Conservation (phyloP, 37 sponge, comb jelly and placozoan species). For the Petrosia ficiformis region DNA sequence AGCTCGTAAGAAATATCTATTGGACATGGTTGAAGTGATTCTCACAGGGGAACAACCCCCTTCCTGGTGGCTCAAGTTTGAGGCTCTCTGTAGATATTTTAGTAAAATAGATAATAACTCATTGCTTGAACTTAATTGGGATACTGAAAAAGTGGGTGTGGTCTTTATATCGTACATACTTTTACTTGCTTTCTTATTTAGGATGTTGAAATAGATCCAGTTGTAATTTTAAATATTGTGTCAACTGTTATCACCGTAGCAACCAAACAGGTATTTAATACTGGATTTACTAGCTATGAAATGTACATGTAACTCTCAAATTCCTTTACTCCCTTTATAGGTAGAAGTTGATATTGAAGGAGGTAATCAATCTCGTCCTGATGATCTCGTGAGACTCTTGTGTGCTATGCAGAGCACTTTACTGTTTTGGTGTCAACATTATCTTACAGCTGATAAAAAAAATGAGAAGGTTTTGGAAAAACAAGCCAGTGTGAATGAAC, state of each 20-base stretch:
- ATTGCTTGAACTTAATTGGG: slow-evolving; percentile 65
- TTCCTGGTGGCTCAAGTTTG: slow-evolving; percentile 82
- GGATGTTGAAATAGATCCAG: neutral
- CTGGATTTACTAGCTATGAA: neutral
- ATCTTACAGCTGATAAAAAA: slow-evolving; percentile 15
- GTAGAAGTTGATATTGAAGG: neutral
- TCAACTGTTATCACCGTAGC: slow-evolving; percentile 59
- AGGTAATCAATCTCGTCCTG: slow-evolving; percentile 11
- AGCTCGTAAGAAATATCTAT: slow-evolving; percentile 68
- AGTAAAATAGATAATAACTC: slow-evolving; percentile 59
- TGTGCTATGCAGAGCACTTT: slow-evolving; percentile 52
- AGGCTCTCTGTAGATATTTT: slow-evolving; percentile 85
- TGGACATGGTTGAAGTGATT: slow-evolving; percentile 58
- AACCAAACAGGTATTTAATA: slow-evolving; percentile 37
- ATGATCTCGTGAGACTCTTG: slow-evolving; percentile 53
- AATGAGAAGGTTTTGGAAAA: no score
- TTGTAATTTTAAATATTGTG: slow-evolving; percentile 31
- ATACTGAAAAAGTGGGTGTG: neutral
- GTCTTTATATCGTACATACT: neutral
- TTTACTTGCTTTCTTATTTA: neutral
- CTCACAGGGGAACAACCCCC: slow-evolving; percentile 54
- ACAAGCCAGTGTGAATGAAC: slow-evolving; percentile 1
- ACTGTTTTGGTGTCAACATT: slow-evolving; percentile 53
- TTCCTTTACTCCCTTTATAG: neutral
- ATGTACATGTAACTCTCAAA: neutral